Conservation (phyloP, 1,140 invertebrate species). For the Drosophila sucinea region DNA sequence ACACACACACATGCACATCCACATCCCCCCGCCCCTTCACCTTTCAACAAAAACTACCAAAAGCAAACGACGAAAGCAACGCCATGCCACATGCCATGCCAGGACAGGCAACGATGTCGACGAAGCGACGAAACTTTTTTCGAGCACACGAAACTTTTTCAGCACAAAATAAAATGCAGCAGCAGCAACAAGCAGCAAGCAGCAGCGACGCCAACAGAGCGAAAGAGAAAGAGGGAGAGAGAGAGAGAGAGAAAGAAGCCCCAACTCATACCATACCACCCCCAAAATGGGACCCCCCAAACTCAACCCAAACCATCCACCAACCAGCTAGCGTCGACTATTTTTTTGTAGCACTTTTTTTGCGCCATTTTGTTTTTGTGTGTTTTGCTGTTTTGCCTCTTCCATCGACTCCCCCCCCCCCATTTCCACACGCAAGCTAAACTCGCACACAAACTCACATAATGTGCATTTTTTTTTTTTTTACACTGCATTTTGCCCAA, state of each 20-base stretch:
- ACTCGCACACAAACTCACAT: slow-evolving; percentile 47
- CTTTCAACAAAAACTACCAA: slow-evolving; percentile 66
- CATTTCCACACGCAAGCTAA: slow-evolving; percentile 26
- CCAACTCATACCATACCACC: slow-evolving; percentile 31
- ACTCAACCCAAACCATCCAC: slow-evolving; percentile 14
- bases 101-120: slow-evolving; percentile 67
- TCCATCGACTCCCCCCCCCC: slow-evolving; percentile 25
- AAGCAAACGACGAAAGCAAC: slow-evolving; percentile 47
- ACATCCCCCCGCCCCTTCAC: slow-evolving; percentile 20
- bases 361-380: slow-evolving; percentile 79
- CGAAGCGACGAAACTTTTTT: slow-evolving; percentile 82
- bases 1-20: slow-evolving; percentile 28
- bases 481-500: slow-evolving; percentile 74
- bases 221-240: no score
- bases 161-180: slow-evolving; percentile 82
- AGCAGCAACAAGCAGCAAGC: slow-evolving; percentile 33
- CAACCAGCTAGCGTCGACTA: slow-evolving; percentile 44
- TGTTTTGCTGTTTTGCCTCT: slow-evolving; percentile 77
- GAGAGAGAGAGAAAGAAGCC: slow-evolving; percentile 9
- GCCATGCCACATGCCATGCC: background rate
- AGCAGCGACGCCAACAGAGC: slow-evolving; percentile 39
- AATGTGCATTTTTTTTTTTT: slow-evolving; percentile 67
- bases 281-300: slow-evolving; percentile 9
- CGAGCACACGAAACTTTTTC: slow-evolving; percentile 83
- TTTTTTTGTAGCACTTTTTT: slow-evolving; percentile 51